Evolutionary conservation across 2,797 vertebrate species (phyloP), one percentile per base, ranked within the genome.

Genomic region (Coreius guichenoti): DNA sequence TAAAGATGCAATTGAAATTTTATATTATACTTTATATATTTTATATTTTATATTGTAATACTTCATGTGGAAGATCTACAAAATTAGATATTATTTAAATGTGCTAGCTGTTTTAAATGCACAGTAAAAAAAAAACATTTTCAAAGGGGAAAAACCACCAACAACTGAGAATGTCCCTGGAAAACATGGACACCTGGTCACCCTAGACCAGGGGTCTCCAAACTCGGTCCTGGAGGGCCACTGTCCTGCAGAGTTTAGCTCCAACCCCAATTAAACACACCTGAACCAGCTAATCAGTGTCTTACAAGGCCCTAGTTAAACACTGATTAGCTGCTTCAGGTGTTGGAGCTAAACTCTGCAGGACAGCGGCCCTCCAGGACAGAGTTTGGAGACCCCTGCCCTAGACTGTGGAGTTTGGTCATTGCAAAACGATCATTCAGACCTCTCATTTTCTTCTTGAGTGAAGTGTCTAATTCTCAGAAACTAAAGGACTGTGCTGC

Each of bases 381-480:
- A 9, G 39, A 43, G 39, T 9, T 8, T 43, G 39, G n/a, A n/a
- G n/a, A n/a, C n/a, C n/a, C n/a, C n/a, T n/a, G n/a, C n/a, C n/a
- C n/a, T n/a, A 36, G 29, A 58, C 54, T 39, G 29, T 21, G 16
- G 58, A 76, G 31, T 19, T 29, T n/a, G 16, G 23, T n/a, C 29
- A 65, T 36, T 76, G 31, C 31, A 83, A 54, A 54, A 63, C 73
- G 73, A 36, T 75, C 21, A 39, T 23, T 76, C 31, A 26, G 39
- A 36, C 8, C 39, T 16, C 21, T 77, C 3, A 11, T 61, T 74
- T 77, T 61, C 65, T 56, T 26, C 14, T 16, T 23, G 13, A 43
- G 21, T 78, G 36, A 58, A 61, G 75, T 68, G 86, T 68, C 69
- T 87, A 70, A 76, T 84, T 87, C 77, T 65, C 21, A 3, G 36